Base-by-base conservation (phyloP, 2,113 vertebrate species). In the Macrotis lagotis region DNA sequence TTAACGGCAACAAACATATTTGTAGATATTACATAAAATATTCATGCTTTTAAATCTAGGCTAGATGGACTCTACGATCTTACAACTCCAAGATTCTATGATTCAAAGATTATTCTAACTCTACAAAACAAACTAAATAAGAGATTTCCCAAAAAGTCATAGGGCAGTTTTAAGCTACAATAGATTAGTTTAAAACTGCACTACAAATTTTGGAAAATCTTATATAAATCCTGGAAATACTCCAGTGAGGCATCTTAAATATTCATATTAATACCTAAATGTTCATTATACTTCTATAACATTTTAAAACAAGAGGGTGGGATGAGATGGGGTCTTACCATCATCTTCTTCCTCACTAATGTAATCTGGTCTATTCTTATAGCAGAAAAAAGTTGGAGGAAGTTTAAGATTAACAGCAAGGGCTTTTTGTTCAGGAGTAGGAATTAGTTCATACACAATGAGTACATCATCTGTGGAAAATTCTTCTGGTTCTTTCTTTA, bases 341-440 rank as follows among this genome's bases (percentile, higher is more conserved):
- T 99, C 99, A 44, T 98, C 98, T 16, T 98, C 97, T 55, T 99
- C 99, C 0, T 99, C 99, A 22, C 99, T 99, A 97, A 98, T 66
- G 26, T 99, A 99, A 97, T 99, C 99, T 19, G 99, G 99, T 66
- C 99, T 98, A 52, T 99, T 99, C 98, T 99, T 99, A 97, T 99
- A 99, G 96, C 99, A 99, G 98, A 99, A 99, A 97, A 99, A 99
- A 0, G 99, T 99, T 92, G 98, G 98, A 26, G 99, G 99, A 48
- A 99, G 99, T 97, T 98, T 98, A 14, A 99, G 99, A 51, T 98
- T 95, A 89, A 96, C 98, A 94, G 99, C 99, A 1, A 99, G 98
- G 94, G 98, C 98, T 92, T 97, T 99, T 94, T 99, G 99, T 88
- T 99, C 99, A 96, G 98, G 96, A 2, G 99, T 99, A 3, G 99